Evolutionary conservation across 2,113 vertebrate species (phyloP), one percentile per base, ranked within the genome.

Genomic region (Choloepus hoffmanni): DNA sequence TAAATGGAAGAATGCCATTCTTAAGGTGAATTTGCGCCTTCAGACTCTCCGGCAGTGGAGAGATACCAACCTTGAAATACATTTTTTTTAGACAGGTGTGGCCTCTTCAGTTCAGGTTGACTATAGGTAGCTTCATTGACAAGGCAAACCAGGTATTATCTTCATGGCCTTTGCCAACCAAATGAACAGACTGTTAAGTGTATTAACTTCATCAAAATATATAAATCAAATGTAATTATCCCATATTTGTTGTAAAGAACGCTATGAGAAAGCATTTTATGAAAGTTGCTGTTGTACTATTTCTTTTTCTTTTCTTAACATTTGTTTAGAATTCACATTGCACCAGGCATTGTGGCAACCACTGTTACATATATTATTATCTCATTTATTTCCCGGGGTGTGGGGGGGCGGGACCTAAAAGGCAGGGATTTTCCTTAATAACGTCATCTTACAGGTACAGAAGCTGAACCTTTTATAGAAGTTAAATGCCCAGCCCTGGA

Each of bases 181-280:
- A 87, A 26, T 30, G 50, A 16, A 70, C 79, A 48, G 26, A 50
- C 65, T 81, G 89, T 94, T 77, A 85, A 45, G 65, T 85, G 36
- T 72, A 62, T 81, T 86, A 55, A 68, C 87, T 85, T 94, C 58
- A 67, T 63, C 16, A 72, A 58, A n/a, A 50, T 60, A 74, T 7
- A 19, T 87, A 96, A 79, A 53, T 40, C 28, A 74, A 78, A 7
- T 92, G 36, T 55, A 45, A 76, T 85, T 93, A 43, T 83, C 7
- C 18, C 60, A 6, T 72, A 24, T 55, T 92, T 81, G 11, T 77
- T 94, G 92, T 79, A 15, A 60, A 92, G n/a, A 60, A 82, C 90
- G 36, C 36, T 45, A 15, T 70, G 40, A 55, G 62, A 33, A 55
- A 77, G 50, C 7, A 62, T 77, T 60, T 95, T 74, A 55, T 63